These are phyloP conservation scores for Naja naja DNA, from an alignment of 2,113 vertebrate species.

Conservation along the genomic window DNA sequence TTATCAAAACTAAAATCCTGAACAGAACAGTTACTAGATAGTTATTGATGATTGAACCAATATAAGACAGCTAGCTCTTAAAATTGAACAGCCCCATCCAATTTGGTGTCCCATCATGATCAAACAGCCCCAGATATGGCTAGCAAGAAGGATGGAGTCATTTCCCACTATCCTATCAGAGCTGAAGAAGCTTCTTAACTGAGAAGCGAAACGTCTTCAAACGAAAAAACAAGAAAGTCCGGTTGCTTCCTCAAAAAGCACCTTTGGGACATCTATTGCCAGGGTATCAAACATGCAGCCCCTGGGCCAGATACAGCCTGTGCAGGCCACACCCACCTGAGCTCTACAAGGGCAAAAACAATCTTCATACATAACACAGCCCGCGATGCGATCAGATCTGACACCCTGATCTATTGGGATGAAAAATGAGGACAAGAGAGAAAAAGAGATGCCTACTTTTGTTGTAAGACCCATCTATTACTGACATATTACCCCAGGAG, in stretches of 20 bases:
- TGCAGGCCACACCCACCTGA: too few species aligned
- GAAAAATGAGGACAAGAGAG: background rate
- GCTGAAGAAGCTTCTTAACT: too few species aligned
- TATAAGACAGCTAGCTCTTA: background rate
- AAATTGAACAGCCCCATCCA: background rate
- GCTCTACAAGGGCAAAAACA: too few species aligned
- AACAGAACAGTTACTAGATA: background rate
- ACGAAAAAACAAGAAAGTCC: too few species aligned
- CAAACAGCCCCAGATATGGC: background rate
- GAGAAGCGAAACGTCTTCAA: too few species aligned
- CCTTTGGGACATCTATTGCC: too few species aligned
- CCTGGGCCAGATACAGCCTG: too few species aligned
- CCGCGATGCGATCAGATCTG: too few species aligned
- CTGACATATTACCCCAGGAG: background rate
- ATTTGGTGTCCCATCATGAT: background rate
- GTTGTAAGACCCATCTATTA: background rate
- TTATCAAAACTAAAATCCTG: background rate
- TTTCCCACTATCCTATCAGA: too few species aligned
- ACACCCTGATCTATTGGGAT: background rate
- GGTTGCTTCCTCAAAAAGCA: too few species aligned
- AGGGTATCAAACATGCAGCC: too few species aligned
- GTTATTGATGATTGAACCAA: background rate
- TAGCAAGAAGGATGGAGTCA: background rate
- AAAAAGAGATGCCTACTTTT: background rate
- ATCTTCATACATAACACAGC: too few species aligned